Percentiles rank a stretch among this genome's conserved stretches.
phyloP scores from a whole-genome alignment of 2,113 vertebrate genomes.

The Thermophis baileyi region DNA sequence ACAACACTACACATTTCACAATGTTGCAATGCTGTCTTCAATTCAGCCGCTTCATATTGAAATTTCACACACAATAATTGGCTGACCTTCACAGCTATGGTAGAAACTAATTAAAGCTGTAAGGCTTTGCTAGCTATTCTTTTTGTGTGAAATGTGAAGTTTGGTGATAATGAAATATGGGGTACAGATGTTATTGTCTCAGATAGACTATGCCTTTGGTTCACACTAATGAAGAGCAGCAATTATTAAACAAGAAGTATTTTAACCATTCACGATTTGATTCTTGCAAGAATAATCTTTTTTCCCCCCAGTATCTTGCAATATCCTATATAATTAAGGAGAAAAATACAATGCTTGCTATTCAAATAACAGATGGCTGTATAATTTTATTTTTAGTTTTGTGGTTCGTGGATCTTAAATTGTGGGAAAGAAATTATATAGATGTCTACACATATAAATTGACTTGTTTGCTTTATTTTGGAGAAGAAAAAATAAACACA shows the following conservation, averaged over 20 bases:
- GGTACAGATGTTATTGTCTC: conserved; percentile 80
- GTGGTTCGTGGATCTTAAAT: conserved; percentile 29
- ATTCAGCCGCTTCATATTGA: conserved; percentile 79
- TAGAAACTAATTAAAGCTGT: conserved; percentile 98
- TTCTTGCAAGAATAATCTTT: conserved; percentile 65
- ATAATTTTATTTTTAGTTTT: conserved; percentile 37
- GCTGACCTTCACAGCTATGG: conserved; percentile 96
- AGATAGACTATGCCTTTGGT: conserved; percentile 72
- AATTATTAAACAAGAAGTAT: conserved; percentile 76
- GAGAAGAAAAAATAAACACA: background rate
- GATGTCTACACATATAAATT: background rate
- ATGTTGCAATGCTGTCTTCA: conserved; percentile 71
- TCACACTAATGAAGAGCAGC: conserved; percentile 76
- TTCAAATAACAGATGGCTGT: conserved; percentile 32
- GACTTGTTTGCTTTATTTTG: background rate
- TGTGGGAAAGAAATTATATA: background rate
- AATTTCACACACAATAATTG: conserved; percentile 96
- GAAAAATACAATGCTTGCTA: conserved; percentile 23
- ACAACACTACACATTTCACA: conserved; percentile 54
- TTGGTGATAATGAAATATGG: conserved; percentile 96
- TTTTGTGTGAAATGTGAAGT: conserved; percentile 91
- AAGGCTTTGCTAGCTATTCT: conserved; percentile 82
- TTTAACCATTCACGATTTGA: conserved; percentile 71
- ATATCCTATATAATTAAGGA: conserved; percentile 34
- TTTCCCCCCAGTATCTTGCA: conserved; percentile 41